Evolutionary conservation across 2,113 vertebrate genomes (phyloP).

Genomic region (Stigmatopora argus): DNA sequence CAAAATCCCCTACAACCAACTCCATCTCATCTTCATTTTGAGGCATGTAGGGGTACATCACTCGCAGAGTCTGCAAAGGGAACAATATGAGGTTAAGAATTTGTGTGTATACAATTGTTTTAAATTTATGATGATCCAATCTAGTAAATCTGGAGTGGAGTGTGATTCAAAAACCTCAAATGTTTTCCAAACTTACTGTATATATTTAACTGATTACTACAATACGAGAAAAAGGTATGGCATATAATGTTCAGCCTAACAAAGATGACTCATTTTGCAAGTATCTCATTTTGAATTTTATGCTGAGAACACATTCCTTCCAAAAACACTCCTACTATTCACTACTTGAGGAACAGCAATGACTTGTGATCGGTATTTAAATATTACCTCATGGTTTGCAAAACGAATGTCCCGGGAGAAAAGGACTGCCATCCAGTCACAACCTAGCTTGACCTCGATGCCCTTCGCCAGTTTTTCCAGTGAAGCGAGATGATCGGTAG

Average conservation of each 20-base stretch:
- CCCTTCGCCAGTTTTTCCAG: conserved; percentile 88
- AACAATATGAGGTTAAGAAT: background rate
- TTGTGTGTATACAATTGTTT: background rate
- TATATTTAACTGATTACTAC: no score
- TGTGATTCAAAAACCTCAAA: no score
- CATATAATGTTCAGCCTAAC: no score
- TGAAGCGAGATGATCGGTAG: conserved; percentile 77
- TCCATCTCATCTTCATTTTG: conserved; percentile 97
- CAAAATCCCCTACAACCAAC: conserved; percentile 87
- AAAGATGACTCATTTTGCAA: no score
- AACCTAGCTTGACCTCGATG: conserved; percentile 82
- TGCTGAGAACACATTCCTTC: no score
- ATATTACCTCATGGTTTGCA: conserved; percentile 86
- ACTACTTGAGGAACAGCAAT: background rate
- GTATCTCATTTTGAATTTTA: no score
- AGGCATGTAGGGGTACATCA: conserved; percentile 91
- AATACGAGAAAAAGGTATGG: no score
- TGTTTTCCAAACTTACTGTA: no score
- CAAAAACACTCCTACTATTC: background rate
- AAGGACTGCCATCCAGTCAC: conserved; percentile 89
- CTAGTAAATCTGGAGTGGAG: no score
- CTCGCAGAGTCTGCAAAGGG: conserved; percentile 80
- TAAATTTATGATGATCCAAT: background rate
- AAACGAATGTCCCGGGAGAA: conserved; percentile 95
- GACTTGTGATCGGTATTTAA: background rate